Percentiles rank a stretch among this genome's conserved stretches.
phyloP scores from a whole-genome alignment of 92 coral and sea anemone genomes.

The Pocillopora grandis region DNA sequence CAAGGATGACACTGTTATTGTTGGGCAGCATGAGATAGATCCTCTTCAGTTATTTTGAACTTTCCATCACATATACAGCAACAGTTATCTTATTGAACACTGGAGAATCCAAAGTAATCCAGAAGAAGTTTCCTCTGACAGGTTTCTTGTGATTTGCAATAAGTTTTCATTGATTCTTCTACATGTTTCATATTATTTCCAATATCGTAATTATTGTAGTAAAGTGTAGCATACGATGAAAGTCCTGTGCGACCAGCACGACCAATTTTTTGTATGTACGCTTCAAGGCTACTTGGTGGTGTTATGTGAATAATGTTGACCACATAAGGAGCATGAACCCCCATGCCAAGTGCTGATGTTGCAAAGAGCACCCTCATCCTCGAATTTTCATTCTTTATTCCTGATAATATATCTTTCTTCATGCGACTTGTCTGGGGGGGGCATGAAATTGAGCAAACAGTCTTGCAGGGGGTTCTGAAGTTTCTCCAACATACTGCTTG shows the following conservation, averaged over 20 bases:
- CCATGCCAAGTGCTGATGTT: conserved; percentile 81
- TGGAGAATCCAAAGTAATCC: conserved; percentile 49
- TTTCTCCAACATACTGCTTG: conserved; percentile 66
- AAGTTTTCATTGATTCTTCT: neutral
- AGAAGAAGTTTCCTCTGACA: conserved; percentile 48
- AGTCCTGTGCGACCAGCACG: neutral
- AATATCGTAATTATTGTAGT: no score
- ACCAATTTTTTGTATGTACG: conserved; percentile 71
- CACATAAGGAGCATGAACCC: conserved; percentile 68
- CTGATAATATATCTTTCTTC: conserved; percentile 59
- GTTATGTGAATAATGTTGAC: conserved; percentile 60
- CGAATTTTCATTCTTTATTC: conserved; percentile 57
- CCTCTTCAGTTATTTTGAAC: conserved; percentile 25
- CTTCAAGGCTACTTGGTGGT: conserved; percentile 65
- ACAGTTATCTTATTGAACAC: conserved; percentile 43
- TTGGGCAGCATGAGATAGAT: conserved; percentile 11
- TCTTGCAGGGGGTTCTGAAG: conserved; percentile 59
- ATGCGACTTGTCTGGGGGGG: conserved; percentile 62
- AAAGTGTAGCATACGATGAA: no score
- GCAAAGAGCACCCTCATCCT: conserved; percentile 66
- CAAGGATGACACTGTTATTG: conserved; percentile 40
- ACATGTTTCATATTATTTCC: no score
- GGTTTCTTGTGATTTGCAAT: conserved; percentile 38
- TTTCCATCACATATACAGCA: conserved; percentile 70
- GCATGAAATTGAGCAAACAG: conserved; percentile 69